Percentiles rank a stretch among this genome's conserved stretches.
These are phyloP conservation scores for Drosophila borealis DNA, from an alignment of 2,888 invertebrate species.

Conservation along the genomic window DNA sequence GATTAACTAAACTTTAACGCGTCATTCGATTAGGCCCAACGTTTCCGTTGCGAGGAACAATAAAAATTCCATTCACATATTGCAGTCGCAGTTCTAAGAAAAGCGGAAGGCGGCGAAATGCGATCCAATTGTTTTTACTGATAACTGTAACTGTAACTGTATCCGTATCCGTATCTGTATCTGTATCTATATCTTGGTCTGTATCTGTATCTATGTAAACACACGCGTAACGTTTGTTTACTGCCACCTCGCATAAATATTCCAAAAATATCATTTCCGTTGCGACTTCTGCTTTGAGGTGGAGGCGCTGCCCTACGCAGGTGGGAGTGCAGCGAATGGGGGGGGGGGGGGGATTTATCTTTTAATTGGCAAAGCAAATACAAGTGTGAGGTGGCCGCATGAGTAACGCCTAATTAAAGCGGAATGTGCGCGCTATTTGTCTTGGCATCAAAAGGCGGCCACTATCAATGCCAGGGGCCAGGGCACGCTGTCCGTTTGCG, in stretches of 20 bases:
- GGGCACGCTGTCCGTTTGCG: conserved; percentile 41
- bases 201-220: conserved; percentile 20
- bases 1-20: neutral
- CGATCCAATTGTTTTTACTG: conserved; percentile 14
- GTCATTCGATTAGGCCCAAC: neutral
- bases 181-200: conserved; percentile 5
- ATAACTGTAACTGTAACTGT: conserved; percentile 16
- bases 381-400: conserved; percentile 19
- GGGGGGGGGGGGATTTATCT: conserved; percentile 44
- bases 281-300: conserved; percentile 15
- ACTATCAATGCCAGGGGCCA: conserved; percentile 49
- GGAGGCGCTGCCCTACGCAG: too few species aligned
- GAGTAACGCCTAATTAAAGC: conserved; percentile 52
- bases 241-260: conserved; percentile 6
- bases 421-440: conserved; percentile 47
- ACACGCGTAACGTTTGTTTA: conserved; percentile 19
- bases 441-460: conserved; percentile 41
- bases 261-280: conserved; percentile 38
- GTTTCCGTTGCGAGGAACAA: neutral
- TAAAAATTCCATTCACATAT: neutral
- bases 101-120: conserved; percentile 4
- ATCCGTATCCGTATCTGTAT: conserved; percentile 14
- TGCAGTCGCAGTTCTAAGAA: neutral
- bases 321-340: neutral
- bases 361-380: conserved; percentile 44